Percentiles rank a stretch among this genome's conserved stretches.
These are phyloP conservation scores for Chlamydotis undulata DNA, from an alignment of 2,113 vertebrate species.

Conservation along the genomic window DNA sequence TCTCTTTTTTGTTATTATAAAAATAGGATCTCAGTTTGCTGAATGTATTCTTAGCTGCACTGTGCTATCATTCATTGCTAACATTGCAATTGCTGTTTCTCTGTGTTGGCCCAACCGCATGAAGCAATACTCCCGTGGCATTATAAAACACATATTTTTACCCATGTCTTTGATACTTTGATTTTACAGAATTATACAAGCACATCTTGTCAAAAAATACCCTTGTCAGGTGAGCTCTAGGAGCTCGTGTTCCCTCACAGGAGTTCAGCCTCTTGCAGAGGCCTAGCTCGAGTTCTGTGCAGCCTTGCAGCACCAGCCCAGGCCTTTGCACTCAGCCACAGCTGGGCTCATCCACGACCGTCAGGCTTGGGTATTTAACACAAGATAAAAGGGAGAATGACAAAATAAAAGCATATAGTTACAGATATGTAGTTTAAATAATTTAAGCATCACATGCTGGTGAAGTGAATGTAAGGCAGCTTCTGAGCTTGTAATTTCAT, in stretches of 20 bases:
- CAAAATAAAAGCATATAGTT: not conserved
- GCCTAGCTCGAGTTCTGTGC: not conserved
- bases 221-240: not conserved
- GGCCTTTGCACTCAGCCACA: not conserved
- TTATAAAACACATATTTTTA: accelerated
- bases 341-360: not conserved
- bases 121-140: not conserved
- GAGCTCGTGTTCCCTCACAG: not conserved
- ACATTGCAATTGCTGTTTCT: not conserved
- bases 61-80: not conserved
- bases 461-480: not conserved
- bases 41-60: not conserved
- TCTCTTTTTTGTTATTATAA: not conserved
- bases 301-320: not conserved
- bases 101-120: not conserved
- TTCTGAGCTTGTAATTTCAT: not conserved
- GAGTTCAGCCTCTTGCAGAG: not conserved
- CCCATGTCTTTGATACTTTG: not conserved
- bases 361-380: not conserved
- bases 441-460: not conserved
- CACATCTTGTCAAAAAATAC: too few relatives aligned
- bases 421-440: not conserved
- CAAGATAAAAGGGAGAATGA: not conserved
- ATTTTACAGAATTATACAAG: not conserved
- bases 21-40: not conserved